Evolutionary conservation across 2,113 vertebrate genomes (phyloP), one percentile per base, ranked within the genome.

Genomic region (Petrocephalus microphthalmus): DNA sequence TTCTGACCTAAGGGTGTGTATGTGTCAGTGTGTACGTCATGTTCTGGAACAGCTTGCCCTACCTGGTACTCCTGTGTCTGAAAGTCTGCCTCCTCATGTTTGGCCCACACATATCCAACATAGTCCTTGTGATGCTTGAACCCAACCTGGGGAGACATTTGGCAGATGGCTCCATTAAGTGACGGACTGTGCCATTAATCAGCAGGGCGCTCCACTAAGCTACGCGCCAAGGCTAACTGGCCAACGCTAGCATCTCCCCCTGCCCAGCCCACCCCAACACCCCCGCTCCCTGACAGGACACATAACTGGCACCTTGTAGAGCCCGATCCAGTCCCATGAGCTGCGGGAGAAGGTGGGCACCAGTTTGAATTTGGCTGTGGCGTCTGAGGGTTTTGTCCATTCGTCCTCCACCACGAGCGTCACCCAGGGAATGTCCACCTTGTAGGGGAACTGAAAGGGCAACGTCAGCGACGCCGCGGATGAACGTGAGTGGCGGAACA

Each of bases 281-380:
- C 15, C 71, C 37, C 37, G 29, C 8, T 19, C 71, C 67, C 33
- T 37, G 15, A 74, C 67, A 37, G 29, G 37, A 3, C 22, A 83
- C 0, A 83, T 49, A 47, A n/a, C 13, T 25, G 37, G 52, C 91
- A 99, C 98, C 96, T 96, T 96, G 92, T 99, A 99, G 90, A 99
- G 96, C 87, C 97, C 98, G 3, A 99, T 97, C 98, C 98, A 99
- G 95, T 99, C 98, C 98, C 98, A 99, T 67, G 98, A 98, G 92
- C 97, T 99, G 89, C 97, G 97, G 91, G 97, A 96, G 89, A 97
- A 99, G 87, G 92, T 94, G 0, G 94, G 92, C 7, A 96, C 95
- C 91, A 97, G 91, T 85, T 93, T 96, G 91, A 98, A 97, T 90
- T 93, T 95, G 89, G 96, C 96, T 85, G 96, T 93, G 0, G 98